Conservation (phyloP, 2,888 invertebrate species). For the Endotricha flammealis region DNA sequence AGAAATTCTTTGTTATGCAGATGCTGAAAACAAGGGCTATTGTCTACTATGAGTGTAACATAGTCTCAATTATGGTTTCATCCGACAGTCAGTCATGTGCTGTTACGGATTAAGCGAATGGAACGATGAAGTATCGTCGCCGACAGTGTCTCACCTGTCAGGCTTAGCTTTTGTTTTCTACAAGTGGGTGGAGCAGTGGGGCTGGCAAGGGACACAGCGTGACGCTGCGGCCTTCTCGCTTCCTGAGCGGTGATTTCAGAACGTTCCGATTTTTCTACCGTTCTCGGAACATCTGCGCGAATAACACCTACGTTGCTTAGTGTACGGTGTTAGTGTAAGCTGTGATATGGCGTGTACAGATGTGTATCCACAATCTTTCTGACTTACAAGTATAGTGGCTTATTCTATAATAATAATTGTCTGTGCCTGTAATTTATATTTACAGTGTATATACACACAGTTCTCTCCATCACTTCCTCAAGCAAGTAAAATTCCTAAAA, state of each 20-base stretch:
- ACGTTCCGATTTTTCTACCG: constrained; percentile 50
- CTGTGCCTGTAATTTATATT: no score
- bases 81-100: constrained; percentile 35
- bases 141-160: constrained; percentile 74
- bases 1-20: background rate
- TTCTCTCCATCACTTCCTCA: no score
- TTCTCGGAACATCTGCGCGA: constrained; percentile 64
- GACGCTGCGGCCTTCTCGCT: constrained; percentile 44
- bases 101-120: constrained; percentile 30
- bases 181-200: constrained; percentile 79
- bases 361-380: no score
- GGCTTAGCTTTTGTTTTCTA: constrained; percentile 84
- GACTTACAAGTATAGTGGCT: no score
- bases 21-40: background rate
- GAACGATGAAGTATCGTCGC: constrained; percentile 19
- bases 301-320: constrained; percentile 63
- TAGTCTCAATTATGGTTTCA: constrained; percentile 27
- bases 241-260: constrained; percentile 39
- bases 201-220: constrained; percentile 81
- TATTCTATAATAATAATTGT: no score
- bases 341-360: background rate
- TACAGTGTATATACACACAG: no score
- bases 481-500: no score
- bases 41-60: constrained; percentile 16
- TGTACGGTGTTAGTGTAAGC: constrained; percentile 26